Conservation (phyloP, 2,113 vertebrate genomes). For the Caloenas nicobarica region DNA sequence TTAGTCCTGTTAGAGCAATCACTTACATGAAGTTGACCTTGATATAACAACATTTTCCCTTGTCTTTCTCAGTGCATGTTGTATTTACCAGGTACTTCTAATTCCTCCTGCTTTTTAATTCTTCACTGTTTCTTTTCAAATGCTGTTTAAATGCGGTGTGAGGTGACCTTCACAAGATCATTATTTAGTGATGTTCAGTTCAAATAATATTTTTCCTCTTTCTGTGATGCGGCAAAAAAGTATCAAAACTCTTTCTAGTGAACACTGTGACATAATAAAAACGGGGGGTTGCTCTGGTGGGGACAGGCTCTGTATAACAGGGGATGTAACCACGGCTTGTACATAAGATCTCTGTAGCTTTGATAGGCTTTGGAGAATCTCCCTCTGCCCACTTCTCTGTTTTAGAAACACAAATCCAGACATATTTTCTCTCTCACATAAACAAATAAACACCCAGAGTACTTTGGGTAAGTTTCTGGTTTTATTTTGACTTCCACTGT, state of each 20-base stretch:
- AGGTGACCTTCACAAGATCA: not conserved
- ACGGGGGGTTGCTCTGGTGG: fast-evolving
- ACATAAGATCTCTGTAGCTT: not conserved
- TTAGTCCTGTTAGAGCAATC: not conserved
- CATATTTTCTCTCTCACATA: not conserved
- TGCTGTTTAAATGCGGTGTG: fast-evolving
- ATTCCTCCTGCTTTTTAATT: not conserved
- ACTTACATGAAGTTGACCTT: not conserved
- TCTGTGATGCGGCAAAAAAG: fast-evolving
- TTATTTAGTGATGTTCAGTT: not conserved
- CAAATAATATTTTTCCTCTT: not conserved
- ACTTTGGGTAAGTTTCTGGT: not conserved
- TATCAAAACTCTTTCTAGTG: not conserved
- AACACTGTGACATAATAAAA: not conserved
- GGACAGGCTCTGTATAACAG: not conserved
- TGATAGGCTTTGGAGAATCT: not conserved
- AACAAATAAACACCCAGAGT: not conserved
- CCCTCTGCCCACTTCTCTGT: not conserved
- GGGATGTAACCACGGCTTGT: not conserved
- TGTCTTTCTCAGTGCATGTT: not conserved
- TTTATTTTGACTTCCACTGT: not conserved
- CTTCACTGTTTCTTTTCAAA: not conserved
- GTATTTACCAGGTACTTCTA: not conserved
- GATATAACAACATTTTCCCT: not conserved
- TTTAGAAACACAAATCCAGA: not conserved